Evolutionary conservation across 1,140 invertebrate genomes (phyloP).

Genomic region (Pogonomyrmex californicus): DNA sequence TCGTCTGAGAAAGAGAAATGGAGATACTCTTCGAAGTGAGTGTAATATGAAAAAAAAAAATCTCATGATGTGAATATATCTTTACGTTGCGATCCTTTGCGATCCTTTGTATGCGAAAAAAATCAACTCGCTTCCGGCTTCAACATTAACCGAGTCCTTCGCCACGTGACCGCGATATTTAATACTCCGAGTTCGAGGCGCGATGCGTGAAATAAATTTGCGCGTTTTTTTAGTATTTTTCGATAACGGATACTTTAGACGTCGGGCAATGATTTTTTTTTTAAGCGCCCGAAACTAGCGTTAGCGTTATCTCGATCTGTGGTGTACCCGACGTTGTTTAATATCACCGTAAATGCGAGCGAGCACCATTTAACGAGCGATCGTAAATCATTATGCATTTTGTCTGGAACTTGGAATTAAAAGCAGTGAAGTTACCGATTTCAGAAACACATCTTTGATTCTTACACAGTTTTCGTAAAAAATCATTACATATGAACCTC

Average conservation of each 20-base stretch:
- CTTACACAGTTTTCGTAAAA: not conserved
- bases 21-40: not conserved
- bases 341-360: conserved; percentile 14
- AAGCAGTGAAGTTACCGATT: not conserved
- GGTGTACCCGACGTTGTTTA: not conserved
- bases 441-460: not conserved
- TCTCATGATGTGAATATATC: not conserved
- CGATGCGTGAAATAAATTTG: conserved; percentile 34
- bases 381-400: not conserved
- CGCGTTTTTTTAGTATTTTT: conserved; percentile 5
- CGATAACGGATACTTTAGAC: not conserved
- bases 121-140: not conserved
- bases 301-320: conserved; percentile 35
- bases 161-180: not conserved
- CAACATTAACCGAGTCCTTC: not conserved
- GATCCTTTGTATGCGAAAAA: not conserved
- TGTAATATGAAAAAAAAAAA: not conserved
- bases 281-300: conserved; percentile 34
- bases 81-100: too few species aligned
- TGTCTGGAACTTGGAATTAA: conserved; percentile 8
- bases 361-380: conserved; percentile 21
- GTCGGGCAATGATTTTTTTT: conserved; percentile 6
- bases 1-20: not conserved
- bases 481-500: not conserved
- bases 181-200: not conserved